Evolutionary conservation across 1,140 invertebrate species (phyloP), one percentile per base, ranked within the genome.

Genomic region (Nasonia vitripennis): DNA sequence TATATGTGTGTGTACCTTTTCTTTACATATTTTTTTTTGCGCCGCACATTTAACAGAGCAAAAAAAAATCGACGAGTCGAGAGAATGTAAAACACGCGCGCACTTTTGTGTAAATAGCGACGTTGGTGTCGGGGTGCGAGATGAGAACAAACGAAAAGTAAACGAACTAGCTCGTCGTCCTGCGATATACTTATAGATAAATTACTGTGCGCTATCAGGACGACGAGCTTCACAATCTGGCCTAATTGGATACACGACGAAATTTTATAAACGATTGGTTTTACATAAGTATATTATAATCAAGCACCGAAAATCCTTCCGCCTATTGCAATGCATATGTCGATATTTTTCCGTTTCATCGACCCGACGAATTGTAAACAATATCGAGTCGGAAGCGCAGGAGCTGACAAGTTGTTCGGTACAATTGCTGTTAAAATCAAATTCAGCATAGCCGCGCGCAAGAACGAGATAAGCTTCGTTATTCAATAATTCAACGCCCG

Each of bases 141-240:
- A 37, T 51, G 31, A 83, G 27, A 70, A 70, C 37, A 73, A 48
- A 70, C 75, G 77, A 70, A 62, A 45, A 51, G 34, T 27, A 27
- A 27, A 27, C 27, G 27, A 27, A 27, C 27, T 27, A 27, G 27
- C 27, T 27, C 34, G 67, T 73, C 77, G 75, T 67, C 75, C 74
- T 23, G 45, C 67, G 75, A 75, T n/a, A 41, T 7, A 27, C 27
- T 27, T 27, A 27, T 27, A 27, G 2, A 34, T 14, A 17, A 5
- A 77, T 68, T 71, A 12, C 3, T 11, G 51, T 73, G 11, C 41
- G 62, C 34, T 51, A 23, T 41, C 73, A 34, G 14, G 27, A 31
- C 68, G 68, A 71, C 68, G 68, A 31, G 51, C 73, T 77, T 41
- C 41, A 84, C 62, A 84, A 84, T 84, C 77, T 84, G 83, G 83